Conservation (phyloP, 2,888 invertebrate species). For the Dorcus hopei region DNA sequence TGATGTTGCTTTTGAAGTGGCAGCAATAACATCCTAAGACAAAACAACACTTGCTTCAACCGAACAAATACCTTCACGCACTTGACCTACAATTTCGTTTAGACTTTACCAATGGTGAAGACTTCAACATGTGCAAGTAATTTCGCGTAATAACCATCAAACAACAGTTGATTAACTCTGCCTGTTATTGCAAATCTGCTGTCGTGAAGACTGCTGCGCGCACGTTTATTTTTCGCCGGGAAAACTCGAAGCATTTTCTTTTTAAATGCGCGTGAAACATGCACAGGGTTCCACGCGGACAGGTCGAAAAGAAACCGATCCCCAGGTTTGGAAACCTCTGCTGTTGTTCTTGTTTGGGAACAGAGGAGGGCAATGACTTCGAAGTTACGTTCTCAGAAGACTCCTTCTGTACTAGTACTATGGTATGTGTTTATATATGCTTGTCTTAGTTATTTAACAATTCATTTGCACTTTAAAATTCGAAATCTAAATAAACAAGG, state of each 20-base stretch:
- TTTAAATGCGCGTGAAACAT: conserved; percentile 1
- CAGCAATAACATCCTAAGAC: background rate
- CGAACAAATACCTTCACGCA: too few relatives aligned
- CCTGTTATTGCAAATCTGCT: too few relatives aligned
- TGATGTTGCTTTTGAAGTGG: too few relatives aligned
- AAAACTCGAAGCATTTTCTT: background rate
- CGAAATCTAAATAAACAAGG: too few relatives aligned
- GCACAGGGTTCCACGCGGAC: conserved; percentile 14
- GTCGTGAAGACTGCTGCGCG: background rate
- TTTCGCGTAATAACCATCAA: too few relatives aligned
- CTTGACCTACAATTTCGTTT: too few relatives aligned
- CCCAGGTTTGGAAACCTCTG: conserved; percentile 30
- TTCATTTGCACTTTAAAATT: too few relatives aligned
- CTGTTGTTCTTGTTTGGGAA: conserved; percentile 32
- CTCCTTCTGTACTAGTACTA: conserved; percentile 10
- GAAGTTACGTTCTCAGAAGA: conserved; percentile 12
- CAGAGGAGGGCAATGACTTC: conserved; percentile 6
- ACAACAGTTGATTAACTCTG: too few relatives aligned
- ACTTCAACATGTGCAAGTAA: too few relatives aligned
- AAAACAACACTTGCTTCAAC: background rate
- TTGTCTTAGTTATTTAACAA: background rate
- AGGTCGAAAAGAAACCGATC: conserved; percentile 26
- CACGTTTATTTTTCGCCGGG: background rate
- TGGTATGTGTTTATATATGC: conserved; percentile 8
- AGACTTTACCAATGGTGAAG: background rate